Evolutionary conservation across 2,113 vertebrate genomes (phyloP).

Genomic region (Psilopsiagon aurifrons): DNA sequence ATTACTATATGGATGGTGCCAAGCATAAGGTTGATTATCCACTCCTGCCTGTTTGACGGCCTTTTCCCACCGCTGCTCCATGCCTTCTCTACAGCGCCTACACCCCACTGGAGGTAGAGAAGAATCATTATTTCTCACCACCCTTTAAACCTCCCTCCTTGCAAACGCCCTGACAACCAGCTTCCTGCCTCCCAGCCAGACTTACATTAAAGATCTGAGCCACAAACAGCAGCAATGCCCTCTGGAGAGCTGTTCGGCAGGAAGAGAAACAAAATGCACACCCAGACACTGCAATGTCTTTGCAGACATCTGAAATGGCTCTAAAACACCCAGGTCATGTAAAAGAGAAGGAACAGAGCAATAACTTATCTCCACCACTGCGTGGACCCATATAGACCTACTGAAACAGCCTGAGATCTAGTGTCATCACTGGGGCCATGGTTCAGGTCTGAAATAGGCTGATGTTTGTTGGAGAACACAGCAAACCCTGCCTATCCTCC

Average conservation of each 20-base stretch:
- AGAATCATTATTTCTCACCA: neutral
- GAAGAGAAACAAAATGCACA: neutral
- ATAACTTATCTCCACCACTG: neutral
- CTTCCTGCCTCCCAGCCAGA: neutral
- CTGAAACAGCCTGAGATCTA: neutral
- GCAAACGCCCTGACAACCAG: rapidly evolving
- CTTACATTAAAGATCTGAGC: neutral
- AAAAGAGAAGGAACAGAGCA: neutral
- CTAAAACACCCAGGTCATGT: neutral
- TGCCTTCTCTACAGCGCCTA: neutral
- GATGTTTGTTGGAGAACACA: neutral
- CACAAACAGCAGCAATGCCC: neutral
- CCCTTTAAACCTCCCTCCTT: neutral
- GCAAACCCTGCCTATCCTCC: neutral
- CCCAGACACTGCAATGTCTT: neutral
- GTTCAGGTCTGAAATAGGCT: neutral
- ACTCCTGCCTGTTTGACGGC: neutral
- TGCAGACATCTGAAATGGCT: neutral
- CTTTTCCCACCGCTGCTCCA: neutral
- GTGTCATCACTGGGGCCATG: neutral
- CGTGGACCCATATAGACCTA: neutral
- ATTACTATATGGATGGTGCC: neutral
- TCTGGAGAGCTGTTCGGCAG: neutral
- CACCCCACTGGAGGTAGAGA: neutral
- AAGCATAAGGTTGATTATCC: neutral